A percentile compares a stretch with the other conserved stretches of the same genome.
Conservation (phyloP, 2,113 vertebrate species). For the Poeciliopsis prolifica region DNA sequence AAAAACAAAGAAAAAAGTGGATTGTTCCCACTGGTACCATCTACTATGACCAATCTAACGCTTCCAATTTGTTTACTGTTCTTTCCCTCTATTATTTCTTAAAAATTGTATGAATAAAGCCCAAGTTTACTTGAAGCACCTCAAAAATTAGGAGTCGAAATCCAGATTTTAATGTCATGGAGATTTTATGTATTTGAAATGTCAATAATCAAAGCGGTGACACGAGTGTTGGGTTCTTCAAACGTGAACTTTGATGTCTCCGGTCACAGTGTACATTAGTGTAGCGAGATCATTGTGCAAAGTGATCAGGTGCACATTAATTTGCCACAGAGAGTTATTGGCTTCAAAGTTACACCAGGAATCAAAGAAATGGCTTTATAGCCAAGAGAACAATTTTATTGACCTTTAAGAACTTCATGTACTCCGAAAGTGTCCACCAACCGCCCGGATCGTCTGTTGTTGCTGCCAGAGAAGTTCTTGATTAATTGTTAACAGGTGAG, state of each 20-base stretch:
- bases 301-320: neutral
- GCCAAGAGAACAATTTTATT: neutral
- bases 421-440: neutral
- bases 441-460: neutral
- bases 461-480: neutral
- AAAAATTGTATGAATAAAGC: neutral
- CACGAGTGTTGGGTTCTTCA: neutral
- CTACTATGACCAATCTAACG: neutral
- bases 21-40: neutral
- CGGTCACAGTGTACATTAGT: neutral
- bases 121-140: neutral
- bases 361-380: neutral
- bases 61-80: neutral
- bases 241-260: neutral
- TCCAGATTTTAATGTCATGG: neutral
- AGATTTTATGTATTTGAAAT: neutral
- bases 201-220: neutral
- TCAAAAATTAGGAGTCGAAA: neutral
- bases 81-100: neutral
- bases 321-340: neutral
- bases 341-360: neutral
- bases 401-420: neutral
- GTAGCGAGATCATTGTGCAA: neutral
- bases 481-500: neutral
- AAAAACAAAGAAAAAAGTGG: conserved; percentile 3